A percentile compares a stretch with the other conserved stretches of the same genome.
Evolutionary conservation across 2,888 invertebrate species (phyloP).

Genomic region (Argyra leucocephala): DNA sequence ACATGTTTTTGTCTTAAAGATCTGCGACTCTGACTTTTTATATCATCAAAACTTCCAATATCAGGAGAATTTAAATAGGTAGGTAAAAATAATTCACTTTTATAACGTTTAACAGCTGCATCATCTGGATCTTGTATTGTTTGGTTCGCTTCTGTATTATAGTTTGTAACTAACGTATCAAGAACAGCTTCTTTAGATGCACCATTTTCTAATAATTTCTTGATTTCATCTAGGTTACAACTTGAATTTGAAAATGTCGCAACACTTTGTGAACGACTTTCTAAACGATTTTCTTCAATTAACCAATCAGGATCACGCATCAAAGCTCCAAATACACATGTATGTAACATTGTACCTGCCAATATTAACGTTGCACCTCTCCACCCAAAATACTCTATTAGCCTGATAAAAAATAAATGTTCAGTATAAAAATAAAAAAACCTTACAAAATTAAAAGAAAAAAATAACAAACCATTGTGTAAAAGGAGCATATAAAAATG

Average conservation of each 20-base stretch:
- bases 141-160: slow-evolving; percentile 43
- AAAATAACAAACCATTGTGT: slow-evolving; percentile 59
- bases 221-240: slow-evolving; percentile 47
- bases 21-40: slow-evolving; percentile 37
- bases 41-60: slow-evolving; percentile 36
- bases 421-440: too few relatives aligned
- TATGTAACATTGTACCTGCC: slow-evolving; percentile 74
- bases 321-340: slow-evolving; percentile 75
- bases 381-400: slow-evolving; percentile 70
- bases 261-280: slow-evolving; percentile 43
- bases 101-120: slow-evolving; percentile 35
- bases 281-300: slow-evolving; percentile 41
- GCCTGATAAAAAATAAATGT: too few relatives aligned
- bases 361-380: slow-evolving; percentile 68
- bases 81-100: slow-evolving; percentile 41
- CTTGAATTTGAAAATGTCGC: slow-evolving; percentile 44
- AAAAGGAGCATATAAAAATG: slow-evolving; percentile 78
- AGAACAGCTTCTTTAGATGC: slow-evolving; percentile 43
- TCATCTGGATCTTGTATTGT: slow-evolving; percentile 38
- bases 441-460: too few relatives aligned
- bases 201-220: slow-evolving; percentile 60
- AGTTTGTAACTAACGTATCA: slow-evolving; percentile 41
- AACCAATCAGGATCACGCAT: slow-evolving; percentile 83
- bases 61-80: slow-evolving; percentile 38
- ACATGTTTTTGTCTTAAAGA: slow-evolving; percentile 38